A percentile compares a stretch with the other conserved stretches of the same genome.
These are phyloP conservation scores for Drosophila multiciliata DNA, from an alignment of 2,888 invertebrate genomes.

Conservation along the genomic window DNA sequence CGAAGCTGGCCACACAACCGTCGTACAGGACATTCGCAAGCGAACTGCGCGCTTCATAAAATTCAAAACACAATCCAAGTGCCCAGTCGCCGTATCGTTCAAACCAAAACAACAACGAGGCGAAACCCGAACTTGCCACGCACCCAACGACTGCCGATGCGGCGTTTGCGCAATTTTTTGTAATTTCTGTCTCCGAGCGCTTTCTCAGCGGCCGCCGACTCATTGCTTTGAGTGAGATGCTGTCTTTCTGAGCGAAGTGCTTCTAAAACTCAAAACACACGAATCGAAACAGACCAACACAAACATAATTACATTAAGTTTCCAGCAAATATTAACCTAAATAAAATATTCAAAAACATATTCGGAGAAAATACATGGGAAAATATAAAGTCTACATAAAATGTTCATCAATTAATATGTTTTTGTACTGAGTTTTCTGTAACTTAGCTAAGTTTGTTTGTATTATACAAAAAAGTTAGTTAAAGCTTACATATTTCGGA, in stretches of 20 bases:
- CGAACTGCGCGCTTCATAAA: slow-evolving; percentile 64
- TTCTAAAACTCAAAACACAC: background rate
- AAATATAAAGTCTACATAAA: background rate
- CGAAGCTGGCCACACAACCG: slow-evolving; percentile 62
- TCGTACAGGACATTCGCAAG: slow-evolving; percentile 72
- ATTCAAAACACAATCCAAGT: slow-evolving; percentile 56
- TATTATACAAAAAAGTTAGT: background rate
- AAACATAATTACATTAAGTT: background rate
- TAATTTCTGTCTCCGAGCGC: slow-evolving; percentile 26
- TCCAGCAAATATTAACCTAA: background rate
- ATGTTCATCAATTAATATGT: background rate
- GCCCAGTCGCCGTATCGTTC: slow-evolving; percentile 12
- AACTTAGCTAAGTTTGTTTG: background rate
- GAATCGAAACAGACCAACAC: background rate
- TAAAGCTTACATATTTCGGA: background rate
- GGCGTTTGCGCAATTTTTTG: slow-evolving; percentile 47
- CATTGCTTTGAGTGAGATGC: slow-evolving; percentile 31
- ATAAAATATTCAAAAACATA: background rate
- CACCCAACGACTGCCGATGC: slow-evolving; percentile 12
- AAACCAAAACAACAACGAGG: slow-evolving; percentile 50
- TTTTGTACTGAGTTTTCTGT: background rate
- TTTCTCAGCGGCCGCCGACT: slow-evolving; percentile 29
- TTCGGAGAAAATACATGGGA: background rate
- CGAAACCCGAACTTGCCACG: slow-evolving; percentile 33
- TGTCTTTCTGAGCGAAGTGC: background rate